These are phyloP conservation scores for Sipha flava DNA, from an alignment of 1,140 invertebrate species.

Conservation along the genomic window DNA sequence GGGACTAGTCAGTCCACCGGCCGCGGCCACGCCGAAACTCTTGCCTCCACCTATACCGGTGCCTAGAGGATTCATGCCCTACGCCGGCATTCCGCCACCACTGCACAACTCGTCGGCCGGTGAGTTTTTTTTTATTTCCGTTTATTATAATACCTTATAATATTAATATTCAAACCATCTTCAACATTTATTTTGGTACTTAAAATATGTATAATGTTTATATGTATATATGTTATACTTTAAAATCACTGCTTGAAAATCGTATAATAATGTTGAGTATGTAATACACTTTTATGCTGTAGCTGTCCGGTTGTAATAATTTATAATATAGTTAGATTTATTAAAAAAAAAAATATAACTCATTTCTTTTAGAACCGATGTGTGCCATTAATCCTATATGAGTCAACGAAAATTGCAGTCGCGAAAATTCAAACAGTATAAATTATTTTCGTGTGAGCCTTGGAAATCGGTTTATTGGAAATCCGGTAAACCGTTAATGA, in stretches of 20 bases:
- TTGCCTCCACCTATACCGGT: conserved; percentile 49
- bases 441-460: background rate
- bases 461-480: background rate
- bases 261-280: no score
- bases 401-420: background rate
- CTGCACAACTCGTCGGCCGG: conserved; percentile 43
- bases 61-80: conserved; percentile 52
- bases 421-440: background rate
- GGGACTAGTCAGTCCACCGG: conserved; percentile 47
- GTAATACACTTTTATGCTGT: no score
- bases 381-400: background rate
- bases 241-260: no score
- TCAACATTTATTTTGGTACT: no score
- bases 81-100: conserved; percentile 46
- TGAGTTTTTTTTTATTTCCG: no score
- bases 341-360: no score
- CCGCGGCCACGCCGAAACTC: conserved; percentile 52
- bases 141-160: no score
- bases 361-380: background rate
- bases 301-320: no score
- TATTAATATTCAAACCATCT: no score
- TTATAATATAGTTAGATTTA: no score
- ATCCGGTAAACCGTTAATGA: background rate
- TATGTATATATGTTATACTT: no score
- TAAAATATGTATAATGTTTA: no score